These are phyloP conservation scores for Clupea harengus DNA, from an alignment of 2,113 vertebrate species.

Conservation along the genomic window DNA sequence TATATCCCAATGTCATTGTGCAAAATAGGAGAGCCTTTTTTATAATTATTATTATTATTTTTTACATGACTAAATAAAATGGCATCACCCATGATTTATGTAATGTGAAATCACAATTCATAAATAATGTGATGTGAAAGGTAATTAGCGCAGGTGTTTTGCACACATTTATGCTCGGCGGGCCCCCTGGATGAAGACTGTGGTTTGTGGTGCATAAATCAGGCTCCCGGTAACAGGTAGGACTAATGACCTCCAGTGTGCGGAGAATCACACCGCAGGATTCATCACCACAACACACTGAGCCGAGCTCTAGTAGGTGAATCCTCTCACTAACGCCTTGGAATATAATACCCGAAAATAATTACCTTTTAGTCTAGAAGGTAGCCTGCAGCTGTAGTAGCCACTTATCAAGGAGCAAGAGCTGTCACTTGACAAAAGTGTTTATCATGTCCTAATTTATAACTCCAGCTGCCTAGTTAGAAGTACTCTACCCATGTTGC, in stretches of 20 bases:
- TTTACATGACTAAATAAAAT: constrained; percentile 12
- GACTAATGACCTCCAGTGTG: constrained; percentile 53
- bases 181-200: constrained; percentile 66
- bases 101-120: constrained; percentile 64
- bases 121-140: constrained; percentile 66
- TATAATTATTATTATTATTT: neutral
- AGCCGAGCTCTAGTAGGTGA: neutral
- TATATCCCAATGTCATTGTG: neutral
- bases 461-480: neutral
- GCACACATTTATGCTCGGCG: constrained; percentile 68
- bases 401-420: neutral
- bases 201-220: constrained; percentile 60
- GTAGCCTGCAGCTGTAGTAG: neutral
- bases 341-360: neutral
- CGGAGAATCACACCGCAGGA: neutral
- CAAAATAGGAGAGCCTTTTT: neutral
- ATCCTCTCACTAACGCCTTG: neutral
- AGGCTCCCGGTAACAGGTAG: constrained; percentile 63
- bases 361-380: neutral
- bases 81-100: constrained; percentile 46
- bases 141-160: constrained; percentile 73
- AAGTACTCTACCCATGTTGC: neutral
- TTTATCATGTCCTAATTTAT: neutral
- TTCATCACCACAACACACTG: neutral
- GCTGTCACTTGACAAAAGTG: neutral